These are phyloP conservation scores for Axinella damicornis DNA, from an alignment of 37 sponge, comb jelly and placozoan species.

Conservation along the genomic window DNA sequence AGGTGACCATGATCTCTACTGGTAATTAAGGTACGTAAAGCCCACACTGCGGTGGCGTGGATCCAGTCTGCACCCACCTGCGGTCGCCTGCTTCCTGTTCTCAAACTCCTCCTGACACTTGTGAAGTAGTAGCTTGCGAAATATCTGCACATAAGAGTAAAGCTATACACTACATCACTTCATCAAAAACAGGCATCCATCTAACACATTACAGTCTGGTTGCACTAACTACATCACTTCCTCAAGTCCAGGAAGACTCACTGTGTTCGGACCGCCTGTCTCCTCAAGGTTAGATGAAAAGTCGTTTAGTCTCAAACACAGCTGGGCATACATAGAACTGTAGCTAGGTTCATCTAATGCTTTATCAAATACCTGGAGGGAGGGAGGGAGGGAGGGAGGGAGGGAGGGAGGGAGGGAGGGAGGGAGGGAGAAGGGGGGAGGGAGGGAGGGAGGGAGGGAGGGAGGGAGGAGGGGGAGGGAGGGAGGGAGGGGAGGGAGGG, in stretches of 20 bases:
- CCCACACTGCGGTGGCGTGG: no score
- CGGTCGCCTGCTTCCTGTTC: slow-evolving; percentile 63
- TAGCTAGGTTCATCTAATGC: slow-evolving; percentile 81
- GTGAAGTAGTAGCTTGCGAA: slow-evolving; percentile 72
- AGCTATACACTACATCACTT: not conserved
- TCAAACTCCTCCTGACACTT: slow-evolving; percentile 88
- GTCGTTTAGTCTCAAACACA: slow-evolving; percentile 67
- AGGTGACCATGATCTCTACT: not conserved
- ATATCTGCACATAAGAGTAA: slow-evolving; percentile 43
- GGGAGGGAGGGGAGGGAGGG: no score
- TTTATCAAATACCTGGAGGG: slow-evolving; percentile 80
- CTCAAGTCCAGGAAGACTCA: not conserved
- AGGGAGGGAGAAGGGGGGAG: not conserved
- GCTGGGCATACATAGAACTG: slow-evolving; percentile 81
- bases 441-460: no score
- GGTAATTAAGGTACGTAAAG: no score
- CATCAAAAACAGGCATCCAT: not conserved
- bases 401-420: not conserved
- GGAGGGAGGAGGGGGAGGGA: no score
- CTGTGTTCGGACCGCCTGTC: slow-evolving; percentile 35
- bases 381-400: not conserved
- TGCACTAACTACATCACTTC: not conserved
- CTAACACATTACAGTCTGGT: not conserved
- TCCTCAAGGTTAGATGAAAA: slow-evolving; percentile 66
- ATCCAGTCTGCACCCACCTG: slow-evolving; percentile 32